phyloP scores from a whole-genome alignment of 1,140 invertebrate genomes.

The Pomacea maculata region DNA sequence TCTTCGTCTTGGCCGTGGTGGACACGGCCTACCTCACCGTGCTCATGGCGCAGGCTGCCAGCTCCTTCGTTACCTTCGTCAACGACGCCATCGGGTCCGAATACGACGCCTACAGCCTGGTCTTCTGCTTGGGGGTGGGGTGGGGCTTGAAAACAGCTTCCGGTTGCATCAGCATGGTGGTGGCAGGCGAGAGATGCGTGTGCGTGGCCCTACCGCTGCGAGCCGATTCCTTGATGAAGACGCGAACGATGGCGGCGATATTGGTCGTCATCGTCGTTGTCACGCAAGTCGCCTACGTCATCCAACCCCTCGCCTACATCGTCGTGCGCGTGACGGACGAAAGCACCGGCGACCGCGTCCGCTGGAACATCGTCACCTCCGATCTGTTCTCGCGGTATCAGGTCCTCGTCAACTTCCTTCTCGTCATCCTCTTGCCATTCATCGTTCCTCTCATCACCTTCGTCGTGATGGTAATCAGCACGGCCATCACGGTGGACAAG shows the following conservation, averaged over 20 bases:
- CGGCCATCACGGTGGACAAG: conserved; percentile 8
- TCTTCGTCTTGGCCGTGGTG: neutral
- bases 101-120: conserved; percentile 12
- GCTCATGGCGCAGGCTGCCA: conserved; percentile 11
- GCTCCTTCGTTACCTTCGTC: conserved; percentile 1
- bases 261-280: neutral
- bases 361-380: conserved; percentile 17
- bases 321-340: no score
- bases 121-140: conserved; percentile 12
- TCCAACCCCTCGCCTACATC: conserved; percentile 10
- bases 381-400: neutral
- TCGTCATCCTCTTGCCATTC: conserved; percentile 13
- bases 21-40: conserved; percentile 3
- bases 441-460: conserved; percentile 7
- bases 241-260: conserved; percentile 6
- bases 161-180: conserved; percentile 10
- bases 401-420: conserved; percentile 10
- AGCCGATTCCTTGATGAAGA: neutral
- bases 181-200: conserved; percentile 5
- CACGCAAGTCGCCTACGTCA: conserved; percentile 1
- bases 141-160: conserved; percentile 11
- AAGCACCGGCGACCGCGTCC: neutral
- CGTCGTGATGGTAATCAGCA: conserved; percentile 7
- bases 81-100: neutral
- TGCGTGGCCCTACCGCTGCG: neutral